These are phyloP conservation scores for Silurus meridionalis DNA, from an alignment of 2,113 vertebrate genomes.

Conservation along the genomic window DNA sequence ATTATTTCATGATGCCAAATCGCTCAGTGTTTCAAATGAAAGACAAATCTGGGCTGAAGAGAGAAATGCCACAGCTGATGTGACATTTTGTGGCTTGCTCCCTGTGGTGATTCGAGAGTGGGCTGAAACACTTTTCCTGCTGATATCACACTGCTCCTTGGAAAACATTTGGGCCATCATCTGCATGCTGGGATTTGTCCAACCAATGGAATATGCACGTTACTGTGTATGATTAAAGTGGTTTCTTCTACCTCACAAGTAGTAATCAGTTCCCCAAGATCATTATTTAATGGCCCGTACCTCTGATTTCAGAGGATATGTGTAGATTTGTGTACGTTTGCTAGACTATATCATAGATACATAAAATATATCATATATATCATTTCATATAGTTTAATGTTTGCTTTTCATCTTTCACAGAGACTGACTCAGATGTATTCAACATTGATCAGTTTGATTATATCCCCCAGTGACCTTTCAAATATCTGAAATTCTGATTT, in stretches of 20 bases:
- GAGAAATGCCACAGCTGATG: conserved; percentile 46
- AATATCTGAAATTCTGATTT: not conserved
- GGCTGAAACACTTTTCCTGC: conserved; percentile 20
- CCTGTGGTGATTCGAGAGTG: conserved; percentile 25
- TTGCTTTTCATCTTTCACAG: not conserved
- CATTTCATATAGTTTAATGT: not conserved
- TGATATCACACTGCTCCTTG: conserved; percentile 44
- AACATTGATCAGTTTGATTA: not conserved
- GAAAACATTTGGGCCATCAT: conserved; percentile 38
- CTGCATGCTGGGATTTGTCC: conserved; percentile 9
- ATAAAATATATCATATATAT: not conserved
- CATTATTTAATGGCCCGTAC: conserved; percentile 1
- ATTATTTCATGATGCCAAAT: conserved; percentile 12
- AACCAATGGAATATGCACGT: not conserved
- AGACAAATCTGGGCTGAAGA: conserved; percentile 8
- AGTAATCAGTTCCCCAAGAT: not conserved
- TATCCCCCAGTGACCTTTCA: conserved; percentile 10
- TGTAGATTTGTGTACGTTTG: not conserved
- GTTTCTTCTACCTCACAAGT: not conserved
- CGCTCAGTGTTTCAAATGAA: conserved; percentile 24
- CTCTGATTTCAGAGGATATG: not conserved
- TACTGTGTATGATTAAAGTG: not conserved
- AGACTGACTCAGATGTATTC: not conserved
- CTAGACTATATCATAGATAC: not conserved
- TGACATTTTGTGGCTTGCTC: conserved; percentile 41